These are phyloP conservation scores for Xestia sexstrigata DNA, from an alignment of 2,888 invertebrate genomes.

Conservation along the genomic window DNA sequence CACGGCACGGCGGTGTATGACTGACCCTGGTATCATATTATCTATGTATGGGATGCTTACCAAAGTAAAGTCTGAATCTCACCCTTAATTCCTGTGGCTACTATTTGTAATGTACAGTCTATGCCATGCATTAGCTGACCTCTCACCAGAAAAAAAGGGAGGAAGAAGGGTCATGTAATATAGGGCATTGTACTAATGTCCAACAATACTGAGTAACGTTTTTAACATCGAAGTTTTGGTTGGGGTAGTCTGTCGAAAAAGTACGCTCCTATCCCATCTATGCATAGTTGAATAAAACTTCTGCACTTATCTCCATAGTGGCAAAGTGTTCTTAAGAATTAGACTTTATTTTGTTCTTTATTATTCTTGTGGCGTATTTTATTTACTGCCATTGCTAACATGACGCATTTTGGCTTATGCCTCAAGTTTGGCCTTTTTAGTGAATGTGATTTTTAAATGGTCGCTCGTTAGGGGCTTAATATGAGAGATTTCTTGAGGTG, in stretches of 20 bases:
- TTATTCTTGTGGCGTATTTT: constrained; percentile 57
- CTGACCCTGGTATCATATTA: too few relatives aligned
- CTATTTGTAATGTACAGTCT: too few relatives aligned
- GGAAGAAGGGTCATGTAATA: neutral
- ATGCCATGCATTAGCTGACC: too few relatives aligned
- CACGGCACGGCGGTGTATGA: too few relatives aligned
- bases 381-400: constrained; percentile 61
- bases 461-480: constrained; percentile 55
- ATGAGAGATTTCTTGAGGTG: constrained; percentile 38
- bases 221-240: too few relatives aligned
- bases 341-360: constrained; percentile 66
- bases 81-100: too few relatives aligned
- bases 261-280: too few relatives aligned
- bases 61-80: too few relatives aligned
- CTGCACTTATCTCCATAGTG: constrained; percentile 5
- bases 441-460: constrained; percentile 56
- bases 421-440: constrained; percentile 51
- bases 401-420: constrained; percentile 54
- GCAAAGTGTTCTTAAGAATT: constrained; percentile 58
- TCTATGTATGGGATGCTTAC: too few relatives aligned
- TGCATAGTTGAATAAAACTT: constrained; percentile 4
- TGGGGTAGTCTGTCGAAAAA: neutral
- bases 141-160: too few relatives aligned
- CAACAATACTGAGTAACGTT: neutral
- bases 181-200: neutral